Evolutionary conservation across 2,888 invertebrate species (phyloP), one percentile per base, ranked within the genome.

Genomic region (Ichneumon xanthorius): DNA sequence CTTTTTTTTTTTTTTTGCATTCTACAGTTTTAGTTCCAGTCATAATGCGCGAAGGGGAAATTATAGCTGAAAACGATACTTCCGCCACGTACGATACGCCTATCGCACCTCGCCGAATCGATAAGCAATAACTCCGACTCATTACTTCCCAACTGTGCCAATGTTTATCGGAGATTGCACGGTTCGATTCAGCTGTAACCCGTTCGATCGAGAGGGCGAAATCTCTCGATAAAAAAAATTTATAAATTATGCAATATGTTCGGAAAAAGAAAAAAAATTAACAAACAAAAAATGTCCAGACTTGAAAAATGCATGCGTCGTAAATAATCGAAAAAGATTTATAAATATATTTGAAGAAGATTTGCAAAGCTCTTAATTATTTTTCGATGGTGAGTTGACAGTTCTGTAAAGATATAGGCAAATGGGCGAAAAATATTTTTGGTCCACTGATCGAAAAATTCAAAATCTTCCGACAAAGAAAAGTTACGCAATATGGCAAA

Each of bases 121-220:
- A 73, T 73, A 40, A 73, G 67, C 67, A 58, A 72, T 72, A 80
- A 50, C 45, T n/a, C 19, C 6, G 63, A 22, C 9, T 26, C 50
- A 63, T 50, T 58, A 16, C 40, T 58, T 16, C 5, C 26, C 6
- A 30, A 40, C 45, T 45, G 26, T 7, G 11, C 37, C n/a, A 55
- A 45, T 73, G 40, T 14, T 67, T 58, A 45, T 55, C 67, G 50
- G 26, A 61, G 58, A 73, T 80, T 72, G 14, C 45, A n/a, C 63
- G 22, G 9, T 9, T n/a, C 67, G 53, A 68, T 77, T 77, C 67
- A 16, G 11, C 67, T 7, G 40, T 22, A 37, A 22, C 55, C 11
- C 67, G 77, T 40, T 63, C 48, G 45, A 30, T 33, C 9, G 63
- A 40, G 16, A 40, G 6, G 1, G 11, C 33, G 14, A 4, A 48